Conservation (phyloP, 2,113 vertebrate genomes). For the Datnioides undecimradiatus region DNA sequence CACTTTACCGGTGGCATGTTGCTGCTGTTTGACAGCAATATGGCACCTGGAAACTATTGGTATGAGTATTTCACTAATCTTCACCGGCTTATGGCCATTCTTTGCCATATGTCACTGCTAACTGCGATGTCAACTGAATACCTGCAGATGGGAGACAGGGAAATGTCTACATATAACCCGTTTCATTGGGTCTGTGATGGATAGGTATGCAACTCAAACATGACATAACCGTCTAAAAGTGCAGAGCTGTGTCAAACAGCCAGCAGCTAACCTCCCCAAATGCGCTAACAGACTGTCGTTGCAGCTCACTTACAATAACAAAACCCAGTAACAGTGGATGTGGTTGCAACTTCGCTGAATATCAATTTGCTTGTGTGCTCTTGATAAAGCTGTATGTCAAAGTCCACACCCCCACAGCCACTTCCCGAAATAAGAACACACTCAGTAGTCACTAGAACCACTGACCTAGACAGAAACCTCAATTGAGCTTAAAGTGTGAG, state of each 20-base stretch:
- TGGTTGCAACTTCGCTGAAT: background rate
- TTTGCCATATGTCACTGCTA: background rate
- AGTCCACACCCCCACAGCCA: constrained; percentile 13
- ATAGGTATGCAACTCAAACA: background rate
- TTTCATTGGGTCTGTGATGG: background rate
- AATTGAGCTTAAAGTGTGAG: background rate
- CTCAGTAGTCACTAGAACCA: background rate
- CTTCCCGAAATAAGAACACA: constrained; percentile 13
- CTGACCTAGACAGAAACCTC: background rate
- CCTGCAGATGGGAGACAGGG: background rate
- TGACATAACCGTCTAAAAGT: constrained; percentile 9
- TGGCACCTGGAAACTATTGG: background rate
- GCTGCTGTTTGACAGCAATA: background rate
- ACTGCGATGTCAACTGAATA: background rate
- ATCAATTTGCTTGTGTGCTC: background rate
- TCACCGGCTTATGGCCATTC: background rate
- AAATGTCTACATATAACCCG: background rate
- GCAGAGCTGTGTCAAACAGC: constrained; percentile 4
- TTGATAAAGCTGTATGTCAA: constrained; percentile 4
- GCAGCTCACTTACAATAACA: no score
- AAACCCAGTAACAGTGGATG: background rate
- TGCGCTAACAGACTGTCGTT: background rate
- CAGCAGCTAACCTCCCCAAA: background rate
- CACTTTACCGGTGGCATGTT: background rate
- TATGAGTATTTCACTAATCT: background rate